Percentiles rank a stretch among this genome's conserved stretches.
These are phyloP conservation scores for Nipponia nippon DNA, from an alignment of 2,113 vertebrate genomes.

Conservation along the genomic window DNA sequence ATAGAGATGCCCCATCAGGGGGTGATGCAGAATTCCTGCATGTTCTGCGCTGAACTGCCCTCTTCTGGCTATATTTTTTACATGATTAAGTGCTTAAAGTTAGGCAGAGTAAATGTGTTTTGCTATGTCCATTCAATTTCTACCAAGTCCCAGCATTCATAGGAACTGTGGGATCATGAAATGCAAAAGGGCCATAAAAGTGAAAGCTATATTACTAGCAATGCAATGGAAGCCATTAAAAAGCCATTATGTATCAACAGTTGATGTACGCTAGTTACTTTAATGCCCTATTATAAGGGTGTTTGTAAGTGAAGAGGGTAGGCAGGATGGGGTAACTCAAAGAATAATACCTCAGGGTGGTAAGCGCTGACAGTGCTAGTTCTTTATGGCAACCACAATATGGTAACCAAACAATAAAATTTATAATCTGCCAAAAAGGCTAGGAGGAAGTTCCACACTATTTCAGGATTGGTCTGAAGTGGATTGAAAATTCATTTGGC, in stretches of 20 bases:
- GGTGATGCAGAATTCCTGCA: background rate
- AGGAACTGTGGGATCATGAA: background rate
- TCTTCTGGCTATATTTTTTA: background rate
- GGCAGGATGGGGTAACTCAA: background rate
- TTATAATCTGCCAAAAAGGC: background rate
- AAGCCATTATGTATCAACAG: background rate
- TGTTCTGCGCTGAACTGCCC: background rate
- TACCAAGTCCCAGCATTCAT: background rate
- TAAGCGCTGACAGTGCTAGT: background rate
- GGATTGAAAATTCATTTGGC: background rate
- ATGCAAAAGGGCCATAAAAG: slow-evolving; percentile 7
- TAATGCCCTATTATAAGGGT: background rate
- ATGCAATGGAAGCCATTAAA: slow-evolving; percentile 22
- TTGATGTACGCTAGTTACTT: background rate
- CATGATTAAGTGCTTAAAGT: background rate
- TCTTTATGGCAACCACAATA: background rate
- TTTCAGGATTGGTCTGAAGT: background rate
- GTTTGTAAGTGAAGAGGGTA: background rate
- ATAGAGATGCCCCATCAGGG: background rate
- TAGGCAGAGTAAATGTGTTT: background rate
- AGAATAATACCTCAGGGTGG: background rate
- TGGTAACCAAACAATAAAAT: background rate
- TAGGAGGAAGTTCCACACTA: background rate
- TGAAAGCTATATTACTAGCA: background rate
- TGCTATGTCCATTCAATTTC: background rate